These are phyloP conservation scores for Caenorhabditis remanei DNA, from an alignment of 1,140 invertebrate genomes.

Conservation along the genomic window DNA sequence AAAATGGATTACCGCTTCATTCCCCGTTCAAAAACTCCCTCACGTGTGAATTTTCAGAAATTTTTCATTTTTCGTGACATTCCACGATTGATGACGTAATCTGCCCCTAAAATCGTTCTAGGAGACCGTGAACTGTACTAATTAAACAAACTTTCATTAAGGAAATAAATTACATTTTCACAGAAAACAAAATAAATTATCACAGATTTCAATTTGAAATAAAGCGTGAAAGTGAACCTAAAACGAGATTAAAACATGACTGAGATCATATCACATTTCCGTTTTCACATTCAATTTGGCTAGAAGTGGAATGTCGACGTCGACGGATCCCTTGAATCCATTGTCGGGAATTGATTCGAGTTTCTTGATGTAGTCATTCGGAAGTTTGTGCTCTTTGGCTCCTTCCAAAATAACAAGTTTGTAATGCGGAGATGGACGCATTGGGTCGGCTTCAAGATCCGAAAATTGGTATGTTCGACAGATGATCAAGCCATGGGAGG, in stretches of 20 bases:
- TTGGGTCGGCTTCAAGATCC: conserved; percentile 37
- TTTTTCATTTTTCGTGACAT: too few species aligned
- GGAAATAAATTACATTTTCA: neutral
- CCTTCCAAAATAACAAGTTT: conserved; percentile 15
- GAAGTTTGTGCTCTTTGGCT: conserved; percentile 32
- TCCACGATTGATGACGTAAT: too few species aligned
- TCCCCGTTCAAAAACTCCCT: too few species aligned
- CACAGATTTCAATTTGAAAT: conserved; percentile 37
- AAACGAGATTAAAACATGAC: conserved; percentile 4
- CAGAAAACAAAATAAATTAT: neutral
- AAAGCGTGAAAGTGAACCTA: conserved; percentile 8
- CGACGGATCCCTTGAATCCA: conserved; percentile 20
- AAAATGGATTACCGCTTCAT: too few species aligned
- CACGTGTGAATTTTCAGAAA: too few species aligned
- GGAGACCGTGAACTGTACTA: too few species aligned
- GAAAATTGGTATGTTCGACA: conserved; percentile 61
- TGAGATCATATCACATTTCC: conserved; percentile 30
- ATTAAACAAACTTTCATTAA: too few species aligned
- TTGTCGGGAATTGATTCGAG: conserved; percentile 2
- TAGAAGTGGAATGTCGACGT: conserved; percentile 43
- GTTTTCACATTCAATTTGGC: conserved; percentile 38
- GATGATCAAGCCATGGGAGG: conserved; percentile 32
- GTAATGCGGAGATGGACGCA: conserved; percentile 8
- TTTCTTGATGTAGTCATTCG: neutral
- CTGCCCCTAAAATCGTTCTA: too few species aligned